These are phyloP conservation scores for Lathronympha strigana DNA, from an alignment of 2,888 invertebrate species.

Conservation along the genomic window DNA sequence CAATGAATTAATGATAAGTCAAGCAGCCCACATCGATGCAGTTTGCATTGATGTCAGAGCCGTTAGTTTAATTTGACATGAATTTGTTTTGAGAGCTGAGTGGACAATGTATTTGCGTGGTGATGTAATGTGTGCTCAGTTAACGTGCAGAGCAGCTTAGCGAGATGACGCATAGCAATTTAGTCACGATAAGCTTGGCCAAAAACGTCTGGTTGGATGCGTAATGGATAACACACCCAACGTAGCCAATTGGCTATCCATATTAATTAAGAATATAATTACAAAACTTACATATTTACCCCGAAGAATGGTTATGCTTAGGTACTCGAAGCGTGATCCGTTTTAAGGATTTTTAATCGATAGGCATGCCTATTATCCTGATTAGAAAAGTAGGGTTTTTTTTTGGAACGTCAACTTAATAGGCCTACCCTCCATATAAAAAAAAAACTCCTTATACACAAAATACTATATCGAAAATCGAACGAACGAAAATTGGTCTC, in stretches of 20 bases:
- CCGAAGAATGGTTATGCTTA: too few relatives aligned
- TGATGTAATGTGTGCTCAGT: constrained; percentile 33
- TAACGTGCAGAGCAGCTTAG: not conserved
- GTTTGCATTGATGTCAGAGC: constrained; percentile 69
- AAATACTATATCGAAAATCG: too few relatives aligned
- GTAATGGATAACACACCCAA: not conserved
- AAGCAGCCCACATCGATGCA: constrained; percentile 65
- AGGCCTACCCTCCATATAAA: too few relatives aligned
- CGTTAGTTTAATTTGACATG: constrained; percentile 32
- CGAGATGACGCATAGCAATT: constrained; percentile 22
- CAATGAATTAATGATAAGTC: constrained; percentile 73
- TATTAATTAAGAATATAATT: not conserved
- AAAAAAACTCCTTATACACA: too few relatives aligned
- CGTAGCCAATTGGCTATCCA: not conserved
- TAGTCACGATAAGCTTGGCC: constrained; percentile 15
- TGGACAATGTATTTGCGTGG: constrained; percentile 27
- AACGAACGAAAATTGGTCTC: too few relatives aligned
- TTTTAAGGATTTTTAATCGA: too few relatives aligned
- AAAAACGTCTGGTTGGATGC: constrained; percentile 14
- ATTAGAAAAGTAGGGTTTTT: too few relatives aligned
- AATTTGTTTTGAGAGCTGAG: constrained; percentile 24
- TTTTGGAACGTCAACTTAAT: too few relatives aligned
- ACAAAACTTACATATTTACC: too few relatives aligned
- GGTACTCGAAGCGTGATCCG: too few relatives aligned
- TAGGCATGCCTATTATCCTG: too few relatives aligned